These are phyloP conservation scores for Zoanthus sansibaricus DNA, from an alignment of 92 coral and sea anemone genomes.

Conservation along the genomic window DNA sequence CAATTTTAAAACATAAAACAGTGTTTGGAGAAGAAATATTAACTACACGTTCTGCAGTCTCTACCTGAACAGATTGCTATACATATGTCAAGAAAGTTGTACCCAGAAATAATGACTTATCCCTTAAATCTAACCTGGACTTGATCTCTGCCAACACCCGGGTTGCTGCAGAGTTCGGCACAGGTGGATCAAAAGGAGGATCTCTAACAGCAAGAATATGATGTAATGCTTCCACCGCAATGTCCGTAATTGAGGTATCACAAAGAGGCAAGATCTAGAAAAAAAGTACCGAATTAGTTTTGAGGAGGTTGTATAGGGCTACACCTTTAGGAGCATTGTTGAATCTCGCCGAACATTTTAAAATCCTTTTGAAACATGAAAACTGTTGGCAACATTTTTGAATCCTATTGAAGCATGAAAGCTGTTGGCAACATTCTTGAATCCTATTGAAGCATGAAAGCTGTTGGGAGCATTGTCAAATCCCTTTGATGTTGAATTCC, in stretches of 20 bases:
- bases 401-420: too few species aligned
- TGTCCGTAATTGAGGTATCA: slow-evolving; percentile 60
- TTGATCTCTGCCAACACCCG: slow-evolving; percentile 88
- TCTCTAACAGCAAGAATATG: slow-evolving; percentile 65
- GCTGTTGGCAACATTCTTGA: too few species aligned
- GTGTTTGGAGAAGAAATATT: too few species aligned
- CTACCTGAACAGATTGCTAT: background rate
- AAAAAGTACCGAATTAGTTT: background rate
- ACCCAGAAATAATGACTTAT: background rate
- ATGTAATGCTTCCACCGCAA: slow-evolving; percentile 68
- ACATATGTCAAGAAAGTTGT: background rate
- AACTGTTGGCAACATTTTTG: too few species aligned
- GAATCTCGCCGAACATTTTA: too few species aligned
- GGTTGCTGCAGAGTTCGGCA: slow-evolving; percentile 59
- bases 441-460: too few species aligned
- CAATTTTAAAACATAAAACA: too few species aligned
- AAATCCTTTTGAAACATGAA: too few species aligned
- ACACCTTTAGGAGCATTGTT: too few species aligned
- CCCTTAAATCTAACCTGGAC: slow-evolving; percentile 66
- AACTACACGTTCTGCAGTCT: too few species aligned
- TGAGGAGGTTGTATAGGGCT: background rate
- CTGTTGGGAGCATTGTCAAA: too few species aligned
- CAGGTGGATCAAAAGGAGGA: slow-evolving; percentile 14
- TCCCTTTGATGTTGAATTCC: too few species aligned
- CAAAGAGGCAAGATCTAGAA: slow-evolving; percentile 66